These are phyloP conservation scores for Chelidonichthys spinosus DNA, from an alignment of 2,797 vertebrate genomes.

Conservation along the genomic window DNA sequence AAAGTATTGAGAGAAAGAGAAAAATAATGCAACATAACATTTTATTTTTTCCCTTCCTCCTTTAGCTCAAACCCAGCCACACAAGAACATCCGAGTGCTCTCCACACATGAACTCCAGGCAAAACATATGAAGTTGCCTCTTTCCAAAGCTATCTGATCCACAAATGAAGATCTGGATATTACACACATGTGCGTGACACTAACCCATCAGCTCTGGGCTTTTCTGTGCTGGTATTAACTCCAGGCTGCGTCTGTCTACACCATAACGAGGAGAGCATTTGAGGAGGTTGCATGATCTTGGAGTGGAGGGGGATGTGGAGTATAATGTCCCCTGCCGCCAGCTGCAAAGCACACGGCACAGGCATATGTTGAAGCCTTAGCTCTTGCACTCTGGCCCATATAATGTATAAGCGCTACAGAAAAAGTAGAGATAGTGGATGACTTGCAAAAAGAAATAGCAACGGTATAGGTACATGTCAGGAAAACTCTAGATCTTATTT, in stretches of 20 bases:
- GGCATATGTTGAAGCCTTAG: constrained; percentile 26
- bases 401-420: constrained; percentile 2
- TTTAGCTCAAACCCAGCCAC: neutral
- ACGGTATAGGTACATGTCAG: constrained; percentile 16
- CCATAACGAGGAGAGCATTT: constrained; percentile 56
- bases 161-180: constrained; percentile 15
- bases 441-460: constrained; percentile 15
- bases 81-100: constrained; percentile 21
- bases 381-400: constrained; percentile 8
- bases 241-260: constrained; percentile 38
- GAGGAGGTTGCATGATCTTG: constrained; percentile 29
- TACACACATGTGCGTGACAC: constrained; percentile 30
- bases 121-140: neutral
- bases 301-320: neutral
- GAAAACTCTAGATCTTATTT: constrained; percentile 27
- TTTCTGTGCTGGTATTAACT: constrained; percentile 46
- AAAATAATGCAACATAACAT: constrained; percentile 27
- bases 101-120: constrained; percentile 17
- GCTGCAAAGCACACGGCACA: constrained; percentile 19
- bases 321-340: constrained; percentile 27
- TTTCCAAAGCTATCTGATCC: neutral
- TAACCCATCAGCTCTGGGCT: constrained; percentile 23
- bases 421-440: constrained; percentile 29
- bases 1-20: constrained; percentile 5
- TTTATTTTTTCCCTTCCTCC: constrained; percentile 35